phyloP scores from a whole-genome alignment of 2,888 invertebrate species.

The Orthosia cruda region DNA sequence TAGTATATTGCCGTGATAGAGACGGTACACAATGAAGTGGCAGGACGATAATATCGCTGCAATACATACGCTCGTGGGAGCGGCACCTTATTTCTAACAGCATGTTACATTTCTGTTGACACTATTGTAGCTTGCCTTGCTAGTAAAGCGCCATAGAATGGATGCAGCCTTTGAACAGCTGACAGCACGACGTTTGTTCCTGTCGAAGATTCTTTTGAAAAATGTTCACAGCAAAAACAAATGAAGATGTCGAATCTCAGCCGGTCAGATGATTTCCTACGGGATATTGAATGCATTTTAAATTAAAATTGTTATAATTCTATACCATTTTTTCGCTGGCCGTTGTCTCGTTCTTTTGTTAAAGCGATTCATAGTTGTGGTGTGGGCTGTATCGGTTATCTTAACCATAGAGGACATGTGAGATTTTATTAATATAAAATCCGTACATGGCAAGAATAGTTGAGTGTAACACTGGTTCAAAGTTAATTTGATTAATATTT shows the following conservation, averaged over 20 bases:
- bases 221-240: slow-evolving; percentile 18
- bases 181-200: background rate
- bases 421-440: background rate
- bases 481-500: too few relatives aligned
- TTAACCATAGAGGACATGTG: too few relatives aligned
- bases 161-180: slow-evolving; percentile 11
- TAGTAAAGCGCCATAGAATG: background rate
- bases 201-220: slow-evolving; percentile 3
- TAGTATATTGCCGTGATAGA: too few relatives aligned
- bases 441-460: too few relatives aligned
- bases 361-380: background rate
- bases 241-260: slow-evolving; percentile 16
- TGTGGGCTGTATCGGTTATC: background rate
- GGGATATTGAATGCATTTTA: slow-evolving; percentile 15
- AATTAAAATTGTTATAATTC: slow-evolving; percentile 26
- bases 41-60: too few relatives aligned
- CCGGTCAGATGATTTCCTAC: slow-evolving; percentile 3
- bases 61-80: too few relatives aligned
- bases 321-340: background rate
- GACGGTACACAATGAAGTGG: too few relatives aligned
- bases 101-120: slow-evolving; percentile 12
- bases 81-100: slow-evolving; percentile 1
- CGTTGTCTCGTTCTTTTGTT: background rate
- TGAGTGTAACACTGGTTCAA: too few relatives aligned
- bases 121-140: background rate